Base-by-base conservation (phyloP, 2,113 vertebrate species). In the Anhinga rufa region DNA sequence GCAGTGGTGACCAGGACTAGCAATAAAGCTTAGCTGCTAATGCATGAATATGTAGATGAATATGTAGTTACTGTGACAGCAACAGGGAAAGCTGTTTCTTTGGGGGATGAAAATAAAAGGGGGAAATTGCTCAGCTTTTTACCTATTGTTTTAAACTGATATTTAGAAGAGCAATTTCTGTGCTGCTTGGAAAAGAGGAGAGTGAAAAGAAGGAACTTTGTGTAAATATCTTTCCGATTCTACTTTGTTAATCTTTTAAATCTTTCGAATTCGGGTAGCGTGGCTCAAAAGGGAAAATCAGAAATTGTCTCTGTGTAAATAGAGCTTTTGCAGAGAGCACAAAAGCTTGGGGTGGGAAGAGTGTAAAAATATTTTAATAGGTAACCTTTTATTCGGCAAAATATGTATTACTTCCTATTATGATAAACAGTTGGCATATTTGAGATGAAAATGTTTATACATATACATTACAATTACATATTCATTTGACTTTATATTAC, bases 391-490 rank as follows among this genome's bases (percentile, higher is more conserved):
- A 98, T 97, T 97, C 9, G 3, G 95, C 90, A 97, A 98, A 98
- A 97, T 97, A 97, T 95, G 97, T 96, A 97, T 97, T 98, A 94
- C 96, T 97, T 97, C 94, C 95, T 97, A 97, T 98, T 97, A 98
- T 97, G 97, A 98, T 97, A 98, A 98, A 97, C 96, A 98, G 96
- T 98, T 97, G 88, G 97, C 96, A 94, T 97, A 96, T 97, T 97
- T 96, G 89, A 97, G 93, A 96, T 93, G 96, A 97, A 97, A 97
- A 98, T 96, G 90, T 96, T 96, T 97, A 97, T 97, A 97, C 96
- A 98, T 97, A 97, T 97, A 98, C 95, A 97, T 97, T 96, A 95
- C 95, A 98, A 97, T 97, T 98, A 97, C 96, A 96, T 97, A 98
- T 97, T 97, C 97, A 97, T 97, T 97, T 94, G 95, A 96, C 97